Conservation (phyloP, 2,888 invertebrate genomes). For the Megastigmus dorsalis region DNA sequence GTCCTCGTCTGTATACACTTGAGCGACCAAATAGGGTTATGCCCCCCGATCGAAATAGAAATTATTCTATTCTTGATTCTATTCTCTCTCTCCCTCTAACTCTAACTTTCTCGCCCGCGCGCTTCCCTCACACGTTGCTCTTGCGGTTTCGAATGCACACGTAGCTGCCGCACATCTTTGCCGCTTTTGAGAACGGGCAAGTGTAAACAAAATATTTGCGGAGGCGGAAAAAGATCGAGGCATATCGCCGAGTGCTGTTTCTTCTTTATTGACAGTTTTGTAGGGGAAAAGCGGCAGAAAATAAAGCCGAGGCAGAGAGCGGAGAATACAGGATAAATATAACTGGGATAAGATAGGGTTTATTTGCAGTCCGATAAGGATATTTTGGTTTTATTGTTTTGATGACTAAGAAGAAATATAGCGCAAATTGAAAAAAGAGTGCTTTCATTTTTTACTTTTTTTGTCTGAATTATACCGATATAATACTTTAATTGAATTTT, state of each 20-base stretch:
- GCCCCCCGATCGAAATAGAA: no score
- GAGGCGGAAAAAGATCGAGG: conserved; percentile 1
- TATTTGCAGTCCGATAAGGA: conserved; percentile 1
- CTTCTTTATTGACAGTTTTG: background rate
- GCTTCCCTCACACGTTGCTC: no score
- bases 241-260: no score
- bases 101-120: no score
- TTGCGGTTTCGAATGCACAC: conserved; percentile 38
- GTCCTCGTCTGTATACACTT: no score
- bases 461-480: no score
- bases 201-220: conserved; percentile 22
- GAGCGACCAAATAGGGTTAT: no score
- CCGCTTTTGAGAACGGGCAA: background rate
- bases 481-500: no score
- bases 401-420: background rate
- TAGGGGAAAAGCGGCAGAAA: background rate
- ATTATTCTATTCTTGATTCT: no score
- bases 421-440: no score
- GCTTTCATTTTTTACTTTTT: no score
- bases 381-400: conserved; percentile 3
- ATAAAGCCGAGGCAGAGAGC: background rate
- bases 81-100: no score
- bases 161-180: conserved; percentile 37
- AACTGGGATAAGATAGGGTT: background rate
- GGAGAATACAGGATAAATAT: background rate